These are phyloP conservation scores for Mesoligia furuncula DNA, from an alignment of 2,888 invertebrate species.

Conservation along the genomic window DNA sequence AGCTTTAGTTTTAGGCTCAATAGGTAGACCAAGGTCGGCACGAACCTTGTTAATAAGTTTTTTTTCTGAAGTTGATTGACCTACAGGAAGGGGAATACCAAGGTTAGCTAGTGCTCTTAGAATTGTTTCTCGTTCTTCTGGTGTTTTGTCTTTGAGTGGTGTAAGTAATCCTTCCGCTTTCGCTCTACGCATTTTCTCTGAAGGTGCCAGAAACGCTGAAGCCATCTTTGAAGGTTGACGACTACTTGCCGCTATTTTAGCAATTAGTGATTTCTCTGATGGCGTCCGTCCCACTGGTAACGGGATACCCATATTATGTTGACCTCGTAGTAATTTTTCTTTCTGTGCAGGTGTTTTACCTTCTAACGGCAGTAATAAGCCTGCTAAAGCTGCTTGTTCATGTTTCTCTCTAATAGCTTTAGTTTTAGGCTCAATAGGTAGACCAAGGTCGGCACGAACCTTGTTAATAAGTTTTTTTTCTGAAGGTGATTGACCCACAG, in stretches of 20 bases:
- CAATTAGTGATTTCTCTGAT: constrained; percentile 32
- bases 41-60: neutral
- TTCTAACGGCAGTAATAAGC: constrained; percentile 36
- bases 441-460: constrained; percentile 66
- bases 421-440: constrained; percentile 68
- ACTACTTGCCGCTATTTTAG: constrained; percentile 14
- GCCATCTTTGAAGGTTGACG: neutral
- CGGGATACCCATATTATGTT: constrained; percentile 24
- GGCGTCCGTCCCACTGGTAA: constrained; percentile 47
- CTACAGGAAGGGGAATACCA: neutral
- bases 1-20: constrained; percentile 10
- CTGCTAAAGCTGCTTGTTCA: constrained; percentile 57
- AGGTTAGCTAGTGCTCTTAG: neutral
- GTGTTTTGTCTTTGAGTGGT: neutral
- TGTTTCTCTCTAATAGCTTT: constrained; percentile 57
- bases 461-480: constrained; percentile 68
- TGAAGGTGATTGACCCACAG: constrained; percentile 67
- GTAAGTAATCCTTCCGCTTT: constrained; percentile 44
- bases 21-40: neutral
- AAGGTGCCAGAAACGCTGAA: neutral
- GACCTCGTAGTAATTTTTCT: constrained; percentile 21
- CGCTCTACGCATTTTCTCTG: constrained; percentile 44
- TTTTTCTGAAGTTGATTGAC: neutral
- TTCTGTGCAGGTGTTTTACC: constrained; percentile 42
- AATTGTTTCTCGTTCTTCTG: neutral